These are phyloP conservation scores for Charaxes varanes DNA, from an alignment of 1,140 invertebrate species.

Conservation along the genomic window DNA sequence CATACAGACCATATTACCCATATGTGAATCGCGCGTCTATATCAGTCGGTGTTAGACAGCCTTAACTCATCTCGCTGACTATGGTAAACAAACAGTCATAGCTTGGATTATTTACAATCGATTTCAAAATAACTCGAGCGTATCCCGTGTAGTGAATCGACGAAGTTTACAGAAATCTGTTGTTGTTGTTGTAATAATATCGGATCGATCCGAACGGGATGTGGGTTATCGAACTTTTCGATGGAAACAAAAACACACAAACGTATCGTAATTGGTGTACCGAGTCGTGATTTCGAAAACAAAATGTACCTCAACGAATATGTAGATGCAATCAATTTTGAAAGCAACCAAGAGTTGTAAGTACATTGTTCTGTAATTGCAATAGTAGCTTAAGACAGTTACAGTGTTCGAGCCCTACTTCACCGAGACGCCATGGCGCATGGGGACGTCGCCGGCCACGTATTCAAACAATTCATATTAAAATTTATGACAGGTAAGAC, in stretches of 20 bases:
- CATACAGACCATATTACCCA: too few relatives aligned
- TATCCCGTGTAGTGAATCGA: constrained; percentile 3
- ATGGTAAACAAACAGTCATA: constrained; percentile 2
- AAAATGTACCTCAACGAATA: constrained; percentile 1
- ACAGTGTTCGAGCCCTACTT: too few relatives aligned
- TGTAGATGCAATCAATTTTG: constrained; percentile 2
- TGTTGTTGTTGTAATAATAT: too few relatives aligned
- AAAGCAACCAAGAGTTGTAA: constrained; percentile 3
- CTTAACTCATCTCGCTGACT: too few relatives aligned
- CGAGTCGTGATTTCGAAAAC: constrained; percentile 10
- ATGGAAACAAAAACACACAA: constrained; percentile 15
- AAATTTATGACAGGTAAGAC: too few relatives aligned
- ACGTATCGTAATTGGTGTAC: constrained; percentile 12
- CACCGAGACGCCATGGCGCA: too few relatives aligned
- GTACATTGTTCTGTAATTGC: too few relatives aligned
- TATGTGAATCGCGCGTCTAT: too few relatives aligned
- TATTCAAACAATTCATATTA: too few relatives aligned
- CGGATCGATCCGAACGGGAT: constrained; percentile 10
- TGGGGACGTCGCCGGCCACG: too few relatives aligned
- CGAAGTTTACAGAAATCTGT: constrained; percentile 4
- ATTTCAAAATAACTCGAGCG: constrained; percentile 4
- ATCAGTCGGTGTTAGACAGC: too few relatives aligned
- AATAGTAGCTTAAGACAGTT: too few relatives aligned
- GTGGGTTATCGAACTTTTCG: constrained; percentile 14
- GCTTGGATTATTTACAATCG: constrained; percentile 1